These are phyloP conservation scores for Periophthalmus modestus DNA, from an alignment of 2,113 vertebrate genomes.

Conservation along the genomic window DNA sequence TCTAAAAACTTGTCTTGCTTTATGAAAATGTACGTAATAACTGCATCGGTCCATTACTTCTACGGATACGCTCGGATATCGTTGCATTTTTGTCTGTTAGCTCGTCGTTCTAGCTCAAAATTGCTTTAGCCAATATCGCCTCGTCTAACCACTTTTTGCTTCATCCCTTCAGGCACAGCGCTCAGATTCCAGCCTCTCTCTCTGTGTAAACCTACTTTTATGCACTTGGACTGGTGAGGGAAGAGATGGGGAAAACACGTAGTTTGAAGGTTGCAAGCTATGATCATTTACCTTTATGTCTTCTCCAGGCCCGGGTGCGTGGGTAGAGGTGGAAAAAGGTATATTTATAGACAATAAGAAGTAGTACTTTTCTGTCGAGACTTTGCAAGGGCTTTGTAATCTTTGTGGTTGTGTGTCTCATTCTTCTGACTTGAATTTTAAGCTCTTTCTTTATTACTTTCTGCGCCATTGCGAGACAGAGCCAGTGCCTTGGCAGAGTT, in stretches of 20 bases:
- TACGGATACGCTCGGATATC: neutral
- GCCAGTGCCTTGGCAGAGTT: neutral
- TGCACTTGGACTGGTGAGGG: neutral
- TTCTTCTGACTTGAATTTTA: neutral
- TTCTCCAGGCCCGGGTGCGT: conserved; percentile 16
- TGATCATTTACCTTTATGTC: conserved; percentile 16
- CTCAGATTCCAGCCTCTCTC: neutral
- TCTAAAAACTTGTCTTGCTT: no score
- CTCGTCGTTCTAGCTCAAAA: neutral
- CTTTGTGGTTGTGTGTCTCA: conserved; percentile 8
- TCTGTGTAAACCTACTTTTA: neutral
- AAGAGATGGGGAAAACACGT: neutral
- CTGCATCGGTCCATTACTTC: neutral
- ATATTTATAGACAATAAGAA: conserved; percentile 31
- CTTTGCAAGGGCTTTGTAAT: conserved; percentile 19
- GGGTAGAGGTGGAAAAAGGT: conserved; percentile 19
- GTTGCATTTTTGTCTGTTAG: neutral
- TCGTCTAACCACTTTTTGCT: neutral
- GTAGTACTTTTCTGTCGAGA: conserved; percentile 43
- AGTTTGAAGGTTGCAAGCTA: conserved; percentile 16
- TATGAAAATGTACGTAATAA: no score
- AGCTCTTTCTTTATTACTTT: neutral
- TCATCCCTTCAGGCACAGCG: neutral
- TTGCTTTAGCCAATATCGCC: neutral
- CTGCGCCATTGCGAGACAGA: neutral